Percentiles rank a stretch among this genome's conserved stretches.
Evolutionary conservation across 2,797 vertebrate species (phyloP).

Genomic region (Argentina silus): DNA sequence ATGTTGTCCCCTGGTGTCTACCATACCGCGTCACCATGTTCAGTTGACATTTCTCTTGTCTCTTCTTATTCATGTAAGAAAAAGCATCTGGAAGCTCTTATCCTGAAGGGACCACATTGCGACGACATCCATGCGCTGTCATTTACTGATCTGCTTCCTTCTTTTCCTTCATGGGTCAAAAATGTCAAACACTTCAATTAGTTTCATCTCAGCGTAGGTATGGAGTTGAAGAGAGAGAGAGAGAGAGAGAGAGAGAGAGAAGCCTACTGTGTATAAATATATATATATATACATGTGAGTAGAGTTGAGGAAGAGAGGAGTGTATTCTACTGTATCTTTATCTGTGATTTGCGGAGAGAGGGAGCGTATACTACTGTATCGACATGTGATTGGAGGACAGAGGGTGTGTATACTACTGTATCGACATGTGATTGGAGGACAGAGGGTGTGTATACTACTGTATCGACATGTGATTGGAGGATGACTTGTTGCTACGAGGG

Average conservation of each 20-base stretch:
- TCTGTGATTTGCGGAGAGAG: background rate
- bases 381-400: background rate
- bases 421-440: background rate
- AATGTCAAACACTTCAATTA: constrained; percentile 48
- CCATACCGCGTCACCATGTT: constrained; percentile 33
- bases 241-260: constrained; percentile 29
- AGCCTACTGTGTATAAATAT: background rate
- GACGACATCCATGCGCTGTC: constrained; percentile 46
- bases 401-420: background rate
- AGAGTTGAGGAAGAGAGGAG: background rate
- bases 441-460: background rate
- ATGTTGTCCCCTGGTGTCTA: constrained; percentile 57
- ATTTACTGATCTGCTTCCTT: constrained; percentile 36
- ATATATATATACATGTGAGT: too few relatives aligned
- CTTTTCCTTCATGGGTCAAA: constrained; percentile 37
- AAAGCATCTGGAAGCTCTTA: constrained; percentile 31
- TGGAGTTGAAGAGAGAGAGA: constrained; percentile 24
- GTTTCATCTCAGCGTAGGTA: constrained; percentile 81
- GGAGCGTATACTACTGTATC: background rate
- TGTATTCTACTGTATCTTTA: background rate
- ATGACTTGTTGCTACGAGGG: constrained; percentile 76
- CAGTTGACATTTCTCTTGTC: constrained; percentile 13
- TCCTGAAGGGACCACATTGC: constrained; percentile 61
- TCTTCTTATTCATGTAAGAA: background rate
- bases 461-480: constrained; percentile 43